These are phyloP conservation scores for Plemyria rubiginata DNA, from an alignment of 2,888 invertebrate genomes.

Conservation along the genomic window DNA sequence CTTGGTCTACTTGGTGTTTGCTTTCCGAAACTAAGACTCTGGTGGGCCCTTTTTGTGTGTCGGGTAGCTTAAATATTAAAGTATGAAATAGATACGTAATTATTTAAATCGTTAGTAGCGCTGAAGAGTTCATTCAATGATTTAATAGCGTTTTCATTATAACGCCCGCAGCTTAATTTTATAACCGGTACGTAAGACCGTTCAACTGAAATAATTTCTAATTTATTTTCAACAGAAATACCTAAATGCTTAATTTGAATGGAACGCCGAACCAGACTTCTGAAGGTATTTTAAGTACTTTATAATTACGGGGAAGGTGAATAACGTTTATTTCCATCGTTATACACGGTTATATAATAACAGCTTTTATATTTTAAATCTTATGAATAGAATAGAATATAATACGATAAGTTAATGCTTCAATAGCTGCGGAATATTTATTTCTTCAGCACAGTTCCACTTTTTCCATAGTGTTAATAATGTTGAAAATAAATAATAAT, in stretches of 20 bases:
- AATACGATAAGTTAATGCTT: no score
- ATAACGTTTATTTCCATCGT: conserved; percentile 4
- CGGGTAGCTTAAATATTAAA: no score
- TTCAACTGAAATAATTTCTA: conserved; percentile 32
- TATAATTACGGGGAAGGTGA: neutral
- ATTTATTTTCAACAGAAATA: conserved; percentile 33
- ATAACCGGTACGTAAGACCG: conserved; percentile 16
- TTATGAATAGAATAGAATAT: no score
- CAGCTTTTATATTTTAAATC: no score
- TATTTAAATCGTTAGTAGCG: conserved; percentile 13
- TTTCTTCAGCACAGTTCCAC: no score
- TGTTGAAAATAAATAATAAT: no score
- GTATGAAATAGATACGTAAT: neutral
- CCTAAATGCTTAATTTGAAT: conserved; percentile 31
- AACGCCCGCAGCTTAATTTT: conserved; percentile 30
- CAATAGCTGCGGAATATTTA: no score
- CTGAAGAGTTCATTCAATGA: conserved; percentile 35
- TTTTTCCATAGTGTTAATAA: no score
- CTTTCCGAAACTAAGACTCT: no score
- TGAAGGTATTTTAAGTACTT: conserved; percentile 19
- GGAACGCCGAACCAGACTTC: conserved; percentile 16
- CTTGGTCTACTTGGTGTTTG: no score
- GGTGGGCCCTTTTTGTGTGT: no score
- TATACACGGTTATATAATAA: neutral
- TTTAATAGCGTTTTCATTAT: conserved; percentile 37